A percentile compares a stretch with the other conserved stretches of the same genome.
Conservation (phyloP, 2,797 vertebrate genomes). For the Dromococcyx pavoninus region DNA sequence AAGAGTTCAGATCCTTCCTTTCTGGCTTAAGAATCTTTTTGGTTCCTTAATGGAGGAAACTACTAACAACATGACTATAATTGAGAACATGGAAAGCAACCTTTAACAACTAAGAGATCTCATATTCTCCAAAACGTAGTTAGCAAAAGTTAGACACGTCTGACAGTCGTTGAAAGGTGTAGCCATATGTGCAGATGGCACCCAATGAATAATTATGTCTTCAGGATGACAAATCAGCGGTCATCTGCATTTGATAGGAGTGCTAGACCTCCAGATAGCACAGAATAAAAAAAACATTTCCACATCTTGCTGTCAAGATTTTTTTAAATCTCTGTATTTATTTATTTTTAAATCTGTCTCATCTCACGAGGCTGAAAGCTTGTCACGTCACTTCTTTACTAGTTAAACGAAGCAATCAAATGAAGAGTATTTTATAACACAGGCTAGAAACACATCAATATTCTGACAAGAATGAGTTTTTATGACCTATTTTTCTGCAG, state of each 20-base stretch:
- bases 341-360: not conserved
- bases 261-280: not conserved
- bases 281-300: not conserved
- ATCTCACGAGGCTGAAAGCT: not conserved
- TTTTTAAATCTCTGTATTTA: not conserved
- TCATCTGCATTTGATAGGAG: not conserved
- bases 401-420: not conserved
- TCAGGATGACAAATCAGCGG: not conserved
- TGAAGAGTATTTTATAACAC: not conserved
- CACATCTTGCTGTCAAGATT: not conserved
- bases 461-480: not conserved
- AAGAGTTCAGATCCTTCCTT: not conserved
- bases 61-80: not conserved
- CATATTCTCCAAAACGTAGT: not conserved
- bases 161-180: not conserved
- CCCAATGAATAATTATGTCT: not conserved
- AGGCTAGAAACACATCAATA: not conserved
- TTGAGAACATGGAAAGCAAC: not conserved
- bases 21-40: not conserved
- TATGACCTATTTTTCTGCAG: not conserved
- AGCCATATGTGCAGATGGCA: not conserved
- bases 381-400: not conserved
- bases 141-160: not conserved
- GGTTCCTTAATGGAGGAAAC: not conserved
- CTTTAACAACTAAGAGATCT: not conserved